A percentile compares a stretch with the other conserved stretches of the same genome.
Evolutionary conservation across 2,113 vertebrate genomes (phyloP).

Genomic region (Notiomystis cincta): DNA sequence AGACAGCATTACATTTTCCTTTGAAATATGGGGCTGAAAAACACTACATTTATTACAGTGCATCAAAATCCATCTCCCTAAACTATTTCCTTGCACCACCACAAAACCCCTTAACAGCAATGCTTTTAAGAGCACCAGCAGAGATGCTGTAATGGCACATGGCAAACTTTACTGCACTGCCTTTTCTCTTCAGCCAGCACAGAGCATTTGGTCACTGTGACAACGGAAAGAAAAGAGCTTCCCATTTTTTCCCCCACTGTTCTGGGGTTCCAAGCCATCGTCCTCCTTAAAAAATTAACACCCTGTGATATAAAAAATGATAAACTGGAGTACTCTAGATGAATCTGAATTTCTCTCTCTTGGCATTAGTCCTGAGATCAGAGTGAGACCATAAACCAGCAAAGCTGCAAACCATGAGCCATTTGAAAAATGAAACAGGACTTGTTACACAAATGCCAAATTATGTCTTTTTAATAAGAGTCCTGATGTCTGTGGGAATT

Average conservation of each 20-base stretch:
- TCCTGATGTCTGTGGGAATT: not conserved
- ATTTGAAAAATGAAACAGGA: not conserved
- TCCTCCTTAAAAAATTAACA: not conserved
- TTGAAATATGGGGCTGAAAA: not conserved
- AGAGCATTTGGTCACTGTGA: not conserved
- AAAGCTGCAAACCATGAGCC: not conserved
- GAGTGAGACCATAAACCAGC: not conserved
- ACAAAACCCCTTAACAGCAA: not conserved
- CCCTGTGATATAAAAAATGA: not conserved
- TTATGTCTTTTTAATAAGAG: not conserved
- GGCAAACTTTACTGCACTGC: not conserved
- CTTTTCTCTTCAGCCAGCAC: not conserved
- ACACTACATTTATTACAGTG: not conserved
- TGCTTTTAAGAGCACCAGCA: conserved; percentile 28
- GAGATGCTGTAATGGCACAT: conserved; percentile 3
- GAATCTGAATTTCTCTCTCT: not conserved
- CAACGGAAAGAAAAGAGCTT: not conserved
- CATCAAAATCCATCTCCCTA: conserved; percentile 42
- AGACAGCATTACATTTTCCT: not conserved
- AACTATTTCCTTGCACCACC: not conserved
- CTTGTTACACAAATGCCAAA: not conserved
- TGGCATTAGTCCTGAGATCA: not conserved
- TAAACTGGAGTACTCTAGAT: not conserved
- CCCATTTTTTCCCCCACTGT: not conserved
- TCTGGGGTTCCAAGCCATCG: not conserved